Conservation (phyloP, 2,888 invertebrate genomes). For the Eristalinus sepulchralis region DNA sequence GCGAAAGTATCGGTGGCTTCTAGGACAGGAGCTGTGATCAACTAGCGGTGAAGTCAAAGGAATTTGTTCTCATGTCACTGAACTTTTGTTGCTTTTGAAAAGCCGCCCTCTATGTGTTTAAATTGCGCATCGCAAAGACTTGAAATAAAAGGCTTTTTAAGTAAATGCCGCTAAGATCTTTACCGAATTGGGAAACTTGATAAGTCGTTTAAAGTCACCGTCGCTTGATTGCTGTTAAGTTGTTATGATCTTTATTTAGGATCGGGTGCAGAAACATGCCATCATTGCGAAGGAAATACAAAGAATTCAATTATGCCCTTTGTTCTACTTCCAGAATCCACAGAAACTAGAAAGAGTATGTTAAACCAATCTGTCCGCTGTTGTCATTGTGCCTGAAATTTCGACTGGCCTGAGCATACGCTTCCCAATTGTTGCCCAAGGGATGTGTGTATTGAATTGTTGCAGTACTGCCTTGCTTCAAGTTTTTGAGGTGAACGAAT, state of each 20-base stretch:
- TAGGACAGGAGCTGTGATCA: no score
- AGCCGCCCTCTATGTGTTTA: no score
- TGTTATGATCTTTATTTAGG: neutral
- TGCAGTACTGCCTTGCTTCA: neutral
- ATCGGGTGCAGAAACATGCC: neutral
- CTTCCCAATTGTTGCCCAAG: slow-evolving; percentile 1
- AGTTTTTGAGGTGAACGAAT: slow-evolving; percentile 18
- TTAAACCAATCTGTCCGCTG: neutral
- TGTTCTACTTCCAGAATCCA: neutral
- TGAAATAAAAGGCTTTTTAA: no score
- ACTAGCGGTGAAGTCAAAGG: no score
- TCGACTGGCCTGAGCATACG: neutral
- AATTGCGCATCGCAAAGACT: no score
- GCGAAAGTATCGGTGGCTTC: no score
- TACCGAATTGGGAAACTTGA: no score
- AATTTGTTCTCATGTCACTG: no score
- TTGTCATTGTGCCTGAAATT: slow-evolving; percentile 9
- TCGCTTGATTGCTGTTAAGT: neutral
- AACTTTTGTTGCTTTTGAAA: no score
- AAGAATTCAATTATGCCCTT: neutral
- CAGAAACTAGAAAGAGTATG: neutral
- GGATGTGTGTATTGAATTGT: slow-evolving; percentile 1
- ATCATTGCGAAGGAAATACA: neutral
- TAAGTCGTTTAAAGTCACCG: neutral
- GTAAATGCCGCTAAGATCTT: no score